Percentiles rank a stretch among this genome's conserved stretches.
These are phyloP conservation scores for Scaptomyza caliginosa DNA, from an alignment of 2,888 invertebrate genomes.

Conservation along the genomic window DNA sequence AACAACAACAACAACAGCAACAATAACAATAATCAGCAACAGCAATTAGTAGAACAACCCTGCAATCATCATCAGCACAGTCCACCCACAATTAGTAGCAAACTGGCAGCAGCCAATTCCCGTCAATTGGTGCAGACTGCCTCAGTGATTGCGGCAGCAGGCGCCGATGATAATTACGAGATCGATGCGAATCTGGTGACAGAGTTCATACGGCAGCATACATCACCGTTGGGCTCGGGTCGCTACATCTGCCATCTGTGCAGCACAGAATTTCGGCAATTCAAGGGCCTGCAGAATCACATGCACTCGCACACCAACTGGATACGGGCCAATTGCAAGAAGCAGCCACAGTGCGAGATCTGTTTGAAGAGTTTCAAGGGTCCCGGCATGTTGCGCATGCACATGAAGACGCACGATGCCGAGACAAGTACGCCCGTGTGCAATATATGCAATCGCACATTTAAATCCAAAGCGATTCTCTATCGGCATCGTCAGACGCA, in stretches of 20 bases:
- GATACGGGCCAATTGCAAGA: constrained; percentile 88
- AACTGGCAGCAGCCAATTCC: constrained; percentile 68
- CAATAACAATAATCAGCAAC: constrained; percentile 29
- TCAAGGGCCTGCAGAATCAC: constrained; percentile 87
- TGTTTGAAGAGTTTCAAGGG: constrained; percentile 88
- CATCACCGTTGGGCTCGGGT: constrained; percentile 86
- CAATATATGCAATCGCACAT: constrained; percentile 86
- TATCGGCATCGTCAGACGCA: constrained; percentile 87
- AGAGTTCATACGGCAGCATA: constrained; percentile 84
- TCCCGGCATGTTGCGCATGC: constrained; percentile 88
- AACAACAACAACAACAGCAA: constrained; percentile 33
- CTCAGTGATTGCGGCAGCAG: constrained; percentile 78
- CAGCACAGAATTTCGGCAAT: constrained; percentile 87
- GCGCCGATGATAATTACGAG: constrained; percentile 80
- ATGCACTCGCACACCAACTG: constrained; percentile 87
- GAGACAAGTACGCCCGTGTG: constrained; percentile 87
- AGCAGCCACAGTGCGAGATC: constrained; percentile 87
- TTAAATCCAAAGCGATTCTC: constrained; percentile 86
- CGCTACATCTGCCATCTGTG: constrained; percentile 87
- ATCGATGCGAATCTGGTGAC: constrained; percentile 81
- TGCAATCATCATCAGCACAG: constrained; percentile 63
- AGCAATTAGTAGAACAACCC: constrained; percentile 46
- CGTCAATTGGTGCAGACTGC: constrained; percentile 80
- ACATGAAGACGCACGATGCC: constrained; percentile 87
- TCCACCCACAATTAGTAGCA: constrained; percentile 54